Conservation (phyloP, 1,140 invertebrate species). For the Trachymyrmex septentrionalis region DNA sequence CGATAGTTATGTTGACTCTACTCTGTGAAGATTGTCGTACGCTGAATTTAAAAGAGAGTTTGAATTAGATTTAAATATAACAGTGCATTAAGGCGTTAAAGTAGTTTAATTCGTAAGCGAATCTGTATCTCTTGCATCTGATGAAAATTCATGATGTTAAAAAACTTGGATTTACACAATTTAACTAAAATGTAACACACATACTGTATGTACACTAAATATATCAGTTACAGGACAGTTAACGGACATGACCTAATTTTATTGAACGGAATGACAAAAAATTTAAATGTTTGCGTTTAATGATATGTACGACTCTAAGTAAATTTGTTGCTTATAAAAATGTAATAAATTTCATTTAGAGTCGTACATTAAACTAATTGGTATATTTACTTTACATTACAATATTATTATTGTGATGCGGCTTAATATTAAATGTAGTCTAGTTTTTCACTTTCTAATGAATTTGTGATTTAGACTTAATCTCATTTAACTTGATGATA, state of each 20-base stretch:
- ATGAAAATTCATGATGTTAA: constrained; percentile 15
- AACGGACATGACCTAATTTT: too few species aligned
- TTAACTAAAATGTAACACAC: neutral
- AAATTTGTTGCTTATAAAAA: too few species aligned
- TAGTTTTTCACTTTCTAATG: too few species aligned
- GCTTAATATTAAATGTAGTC: neutral
- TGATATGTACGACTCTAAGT: too few species aligned
- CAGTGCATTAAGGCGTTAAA: constrained; percentile 31
- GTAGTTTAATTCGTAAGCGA: constrained; percentile 34
- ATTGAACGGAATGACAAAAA: too few species aligned
- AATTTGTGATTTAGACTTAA: too few species aligned
- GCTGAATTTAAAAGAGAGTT: constrained; percentile 39
- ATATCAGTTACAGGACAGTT: too few species aligned
- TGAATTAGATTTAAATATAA: constrained; percentile 53
- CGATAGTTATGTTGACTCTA: constrained; percentile 42
- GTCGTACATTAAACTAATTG: too few species aligned
- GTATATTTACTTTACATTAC: neutral
- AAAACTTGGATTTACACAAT: neutral
- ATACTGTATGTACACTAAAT: neutral
- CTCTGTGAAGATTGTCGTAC: constrained; percentile 13
- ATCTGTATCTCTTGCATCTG: neutral
- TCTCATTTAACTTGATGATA: too few species aligned
- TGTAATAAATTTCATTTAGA: too few species aligned
- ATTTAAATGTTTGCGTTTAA: too few species aligned
- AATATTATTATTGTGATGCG: neutral